Conservation (phyloP, 2,888 invertebrate species). For the Zhuqinia jingwanae region DNA sequence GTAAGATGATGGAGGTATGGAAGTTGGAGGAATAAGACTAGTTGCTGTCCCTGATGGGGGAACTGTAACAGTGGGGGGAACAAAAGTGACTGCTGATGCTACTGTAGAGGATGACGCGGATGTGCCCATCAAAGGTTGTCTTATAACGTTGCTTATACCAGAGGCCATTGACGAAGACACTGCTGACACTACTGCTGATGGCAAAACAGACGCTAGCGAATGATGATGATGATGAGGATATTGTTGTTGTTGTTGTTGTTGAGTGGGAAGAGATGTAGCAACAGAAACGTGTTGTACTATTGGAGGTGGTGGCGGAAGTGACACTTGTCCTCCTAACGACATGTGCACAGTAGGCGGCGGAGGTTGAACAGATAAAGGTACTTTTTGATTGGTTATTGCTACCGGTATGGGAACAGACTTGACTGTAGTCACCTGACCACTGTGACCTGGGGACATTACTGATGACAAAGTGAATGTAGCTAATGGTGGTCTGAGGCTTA, state of each 20-base stretch:
- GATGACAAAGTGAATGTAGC: constrained; percentile 12
- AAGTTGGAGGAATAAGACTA: constrained; percentile 27
- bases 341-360: constrained; percentile 1
- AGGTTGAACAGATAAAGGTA: constrained; percentile 19
- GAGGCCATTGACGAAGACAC: constrained; percentile 5
- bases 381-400: constrained; percentile 11
- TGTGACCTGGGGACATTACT: constrained; percentile 12
- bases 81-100: constrained; percentile 54
- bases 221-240: no score
- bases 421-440: constrained; percentile 28
- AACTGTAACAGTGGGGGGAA: constrained; percentile 46
- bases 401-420: constrained; percentile 47
- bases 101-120: constrained; percentile 22
- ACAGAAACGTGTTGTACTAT: constrained; percentile 6
- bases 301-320: constrained; percentile 1
- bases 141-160: background rate
- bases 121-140: background rate
- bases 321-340: constrained; percentile 4
- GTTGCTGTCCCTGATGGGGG: constrained; percentile 19
- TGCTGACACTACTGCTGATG: background rate
- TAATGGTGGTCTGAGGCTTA: constrained; percentile 13
- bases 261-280: background rate
- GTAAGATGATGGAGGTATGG: constrained; percentile 47
- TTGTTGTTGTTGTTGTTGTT: constrained; percentile 16
- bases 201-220: background rate